Percentiles rank a stretch among this genome's conserved stretches.
These are phyloP conservation scores for Caenorhabditis tropicalis DNA, from an alignment of 1,140 invertebrate species.

Conservation along the genomic window DNA sequence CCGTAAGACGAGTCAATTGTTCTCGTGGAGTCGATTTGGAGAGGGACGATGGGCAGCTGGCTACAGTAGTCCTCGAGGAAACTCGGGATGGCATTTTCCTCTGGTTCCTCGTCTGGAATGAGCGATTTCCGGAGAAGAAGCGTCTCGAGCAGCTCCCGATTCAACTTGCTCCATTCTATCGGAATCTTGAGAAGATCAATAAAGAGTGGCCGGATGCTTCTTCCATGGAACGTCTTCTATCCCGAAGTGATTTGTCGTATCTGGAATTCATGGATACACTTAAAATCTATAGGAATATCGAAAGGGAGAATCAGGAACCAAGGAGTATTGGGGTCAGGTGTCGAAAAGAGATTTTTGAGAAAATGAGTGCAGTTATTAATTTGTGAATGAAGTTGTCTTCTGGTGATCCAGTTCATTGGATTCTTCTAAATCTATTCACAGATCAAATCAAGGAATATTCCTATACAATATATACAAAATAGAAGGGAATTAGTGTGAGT, in stretches of 20 bases:
- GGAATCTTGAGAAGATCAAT: background rate
- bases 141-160: background rate
- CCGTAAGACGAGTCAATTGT: background rate
- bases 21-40: background rate
- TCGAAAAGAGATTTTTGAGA: no score
- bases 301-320: no score
- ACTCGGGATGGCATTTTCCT: background rate
- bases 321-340: no score
- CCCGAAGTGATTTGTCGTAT: background rate
- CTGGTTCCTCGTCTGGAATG: background rate
- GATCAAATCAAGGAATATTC: no score
- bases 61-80: background rate
- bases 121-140: background rate
- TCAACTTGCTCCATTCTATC: background rate
- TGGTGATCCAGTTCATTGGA: no score
- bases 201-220: background rate
- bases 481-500: no score
- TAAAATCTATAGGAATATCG: background rate
- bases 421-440: no score
- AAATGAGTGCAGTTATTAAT: no score
- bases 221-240: background rate
- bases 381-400: no score
- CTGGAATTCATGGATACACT: background rate
- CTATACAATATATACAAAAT: no score
- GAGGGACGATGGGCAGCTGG: background rate